Evolutionary conservation across 1,140 invertebrate genomes (phyloP), one percentile per base, ranked within the genome.

Genomic region (Drosophila lini): DNA sequence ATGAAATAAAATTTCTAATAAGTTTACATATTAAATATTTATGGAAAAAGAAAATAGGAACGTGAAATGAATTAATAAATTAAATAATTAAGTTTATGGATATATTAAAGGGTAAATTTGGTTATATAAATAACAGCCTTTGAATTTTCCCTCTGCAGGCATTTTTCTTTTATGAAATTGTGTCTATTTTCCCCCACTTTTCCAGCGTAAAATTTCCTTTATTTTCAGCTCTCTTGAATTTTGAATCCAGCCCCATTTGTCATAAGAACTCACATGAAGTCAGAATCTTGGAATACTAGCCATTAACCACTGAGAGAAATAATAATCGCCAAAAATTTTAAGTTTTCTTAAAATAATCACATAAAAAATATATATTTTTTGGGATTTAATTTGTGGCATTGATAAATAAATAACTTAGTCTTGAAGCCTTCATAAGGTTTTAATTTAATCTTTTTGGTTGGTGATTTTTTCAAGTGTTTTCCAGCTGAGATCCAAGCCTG

Each of bases 201-300:
- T 19, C 31, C 40, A 36, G 31, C 41, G n/a, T 19, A 19, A 32
- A 67, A 44, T 67, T 67, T 67, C 47, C 47, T 31, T 13, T 36
- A 41, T 16, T 41, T 68, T 69, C 65, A 64, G 60, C 50, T 50
- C 52, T 64, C 52, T 74, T 74, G 50, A 56, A 34, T 42, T 45
- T 61, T 40, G 44, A 48, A 50, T 65, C 38, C 25, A 34, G 71
- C 28, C 71, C 57, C 73, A 75, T 75, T 75, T 75, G 73, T 75
- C 73, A 71, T 69, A 50, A 41, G 44, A 41, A 58, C 59, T 57
- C 70, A 52, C 69, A 56, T 36, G 50, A 11, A 64, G 45, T 31
- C 41, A 40, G 40, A 62, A 60, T 60, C 25, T 58, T 31, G 41
- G 19, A 53, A 40, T 60, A 38, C 34, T 53, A 62, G 38, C 70